A percentile compares a stretch with the other conserved stretches of the same genome.
Evolutionary conservation across 2,797 vertebrate species (phyloP).

Genomic region (Paramormyrops hopkinsi): DNA sequence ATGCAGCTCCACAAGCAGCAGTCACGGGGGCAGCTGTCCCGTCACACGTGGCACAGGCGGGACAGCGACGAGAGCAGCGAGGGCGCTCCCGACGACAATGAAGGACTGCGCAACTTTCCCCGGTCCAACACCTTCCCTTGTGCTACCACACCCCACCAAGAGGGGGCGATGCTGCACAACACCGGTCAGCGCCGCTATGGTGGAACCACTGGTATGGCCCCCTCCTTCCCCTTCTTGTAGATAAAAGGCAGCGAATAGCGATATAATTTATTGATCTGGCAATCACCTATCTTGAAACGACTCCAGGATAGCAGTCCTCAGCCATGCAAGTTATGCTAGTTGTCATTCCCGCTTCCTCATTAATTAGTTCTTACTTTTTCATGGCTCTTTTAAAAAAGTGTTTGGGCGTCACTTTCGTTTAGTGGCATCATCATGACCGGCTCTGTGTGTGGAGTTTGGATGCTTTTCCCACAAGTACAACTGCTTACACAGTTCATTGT

Average conservation of each 20-base stretch:
- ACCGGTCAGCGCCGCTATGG: conserved; percentile 66
- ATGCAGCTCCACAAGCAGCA: conserved; percentile 80
- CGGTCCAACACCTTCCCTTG: conserved; percentile 80
- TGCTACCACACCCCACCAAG: conserved; percentile 54
- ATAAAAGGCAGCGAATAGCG: neutral
- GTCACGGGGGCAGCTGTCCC: conserved; percentile 74
- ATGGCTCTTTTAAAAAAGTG: neutral
- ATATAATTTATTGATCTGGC: neutral
- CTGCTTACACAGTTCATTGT: neutral
- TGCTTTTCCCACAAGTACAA: neutral
- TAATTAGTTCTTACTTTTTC: neutral
- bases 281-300: neutral
- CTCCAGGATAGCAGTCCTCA: neutral
- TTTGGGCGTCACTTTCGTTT: neutral
- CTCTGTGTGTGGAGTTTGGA: neutral
- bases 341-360: neutral
- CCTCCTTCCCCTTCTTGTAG: neutral
- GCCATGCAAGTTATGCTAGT: neutral
- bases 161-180: conserved; percentile 63
- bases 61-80: conserved; percentile 95
- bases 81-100: conserved; percentile 73
- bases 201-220: conserved; percentile 67
- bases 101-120: conserved; percentile 52
- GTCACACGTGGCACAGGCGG: conserved; percentile 91
- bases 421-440: neutral